Evolutionary conservation across 2,797 vertebrate species (phyloP).

Genomic region (Pseudocheirus occidentalis): DNA sequence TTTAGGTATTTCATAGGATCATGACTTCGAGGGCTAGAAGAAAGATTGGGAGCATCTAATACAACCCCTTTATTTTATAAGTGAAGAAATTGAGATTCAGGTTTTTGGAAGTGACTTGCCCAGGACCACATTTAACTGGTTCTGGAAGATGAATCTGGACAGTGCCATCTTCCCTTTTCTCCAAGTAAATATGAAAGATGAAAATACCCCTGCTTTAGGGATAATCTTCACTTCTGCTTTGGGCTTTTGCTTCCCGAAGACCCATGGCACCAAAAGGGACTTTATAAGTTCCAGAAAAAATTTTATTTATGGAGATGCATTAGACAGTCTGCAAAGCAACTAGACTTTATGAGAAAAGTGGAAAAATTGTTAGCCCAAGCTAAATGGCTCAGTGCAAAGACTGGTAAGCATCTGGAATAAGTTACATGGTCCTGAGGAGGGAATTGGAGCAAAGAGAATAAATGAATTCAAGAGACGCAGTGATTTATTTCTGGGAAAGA

Average conservation of each 20-base stretch:
- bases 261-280: background rate
- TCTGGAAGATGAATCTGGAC: background rate
- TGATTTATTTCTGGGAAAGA: background rate
- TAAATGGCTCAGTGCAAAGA: background rate
- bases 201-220: background rate
- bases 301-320: background rate
- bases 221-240: background rate
- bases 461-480: background rate
- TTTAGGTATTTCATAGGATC: background rate
- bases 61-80: background rate
- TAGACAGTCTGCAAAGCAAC: background rate
- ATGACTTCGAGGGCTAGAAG: background rate
- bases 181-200: background rate
- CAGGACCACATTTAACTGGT: background rate
- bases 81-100: background rate
- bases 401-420: background rate
- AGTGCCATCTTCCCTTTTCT: background rate
- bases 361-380: background rate
- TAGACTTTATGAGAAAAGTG: background rate
- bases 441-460: background rate
- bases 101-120: background rate
- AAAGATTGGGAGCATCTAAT: background rate
- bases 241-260: background rate
- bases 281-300: background rate
- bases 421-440: background rate